These are phyloP conservation scores for Monoplex corrugatus DNA, from an alignment of 2,888 invertebrate species.

Conservation along the genomic window DNA sequence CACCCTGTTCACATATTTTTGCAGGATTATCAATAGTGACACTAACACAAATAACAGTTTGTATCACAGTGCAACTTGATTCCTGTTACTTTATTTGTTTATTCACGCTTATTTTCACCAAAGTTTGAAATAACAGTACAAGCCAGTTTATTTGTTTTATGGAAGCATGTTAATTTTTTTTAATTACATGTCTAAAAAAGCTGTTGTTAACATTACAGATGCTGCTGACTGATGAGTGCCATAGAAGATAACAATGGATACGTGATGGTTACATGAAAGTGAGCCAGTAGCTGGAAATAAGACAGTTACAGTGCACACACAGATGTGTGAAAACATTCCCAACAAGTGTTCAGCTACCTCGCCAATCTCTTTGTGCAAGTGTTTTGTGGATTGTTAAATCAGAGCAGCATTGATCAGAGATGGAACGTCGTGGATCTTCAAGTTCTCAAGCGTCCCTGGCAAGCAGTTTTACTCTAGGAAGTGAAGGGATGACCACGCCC, in stretches of 20 bases:
- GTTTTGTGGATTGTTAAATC: not conserved
- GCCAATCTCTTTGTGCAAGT: constrained; percentile 19
- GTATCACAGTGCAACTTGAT: no score
- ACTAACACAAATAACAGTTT: no score
- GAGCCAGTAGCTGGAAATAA: not conserved
- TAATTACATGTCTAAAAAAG: not conserved
- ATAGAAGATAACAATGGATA: constrained; percentile 19
- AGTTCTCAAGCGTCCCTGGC: constrained; percentile 44
- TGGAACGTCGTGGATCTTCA: constrained; percentile 41
- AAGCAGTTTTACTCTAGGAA: constrained; percentile 43
- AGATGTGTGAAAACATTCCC: not conserved
- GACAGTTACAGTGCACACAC: not conserved
- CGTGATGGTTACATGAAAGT: not conserved
- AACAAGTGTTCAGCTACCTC: not conserved
- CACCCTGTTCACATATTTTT: no score
- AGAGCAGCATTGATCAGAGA: not conserved
- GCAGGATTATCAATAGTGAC: no score
- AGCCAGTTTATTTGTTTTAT: no score
- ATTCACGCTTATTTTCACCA: no score
- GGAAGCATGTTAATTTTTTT: no score
- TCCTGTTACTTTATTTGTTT: no score
- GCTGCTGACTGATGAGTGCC: not conserved
- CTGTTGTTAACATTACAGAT: not conserved
- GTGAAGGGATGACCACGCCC: constrained; percentile 36
- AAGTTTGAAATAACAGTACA: no score